A percentile compares a stretch with the other conserved stretches of the same genome.
Evolutionary conservation across 1,140 invertebrate genomes (phyloP).

Genomic region (Parasteatoda tepidariorum): DNA sequence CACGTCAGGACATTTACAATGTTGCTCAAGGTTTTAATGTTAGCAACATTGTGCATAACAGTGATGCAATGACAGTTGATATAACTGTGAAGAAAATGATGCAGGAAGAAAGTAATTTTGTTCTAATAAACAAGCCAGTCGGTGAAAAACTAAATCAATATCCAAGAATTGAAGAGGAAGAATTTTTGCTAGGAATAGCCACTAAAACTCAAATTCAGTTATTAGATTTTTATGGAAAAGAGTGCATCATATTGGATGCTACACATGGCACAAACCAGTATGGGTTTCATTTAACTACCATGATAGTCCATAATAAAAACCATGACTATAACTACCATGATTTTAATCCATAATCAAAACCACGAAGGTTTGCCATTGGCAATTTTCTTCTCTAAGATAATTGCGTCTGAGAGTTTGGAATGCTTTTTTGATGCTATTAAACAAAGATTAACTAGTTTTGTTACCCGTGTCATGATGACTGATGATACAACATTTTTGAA

Average conservation of each 20-base stretch:
- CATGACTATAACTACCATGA: neutral
- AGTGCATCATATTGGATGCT: neutral
- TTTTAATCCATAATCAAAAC: conserved; percentile 1
- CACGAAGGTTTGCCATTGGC: conserved; percentile 17
- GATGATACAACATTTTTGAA: conserved; percentile 16
- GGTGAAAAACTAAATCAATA: no score
- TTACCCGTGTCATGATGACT: neutral
- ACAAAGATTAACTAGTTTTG: neutral
- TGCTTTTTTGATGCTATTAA: conserved; percentile 3
- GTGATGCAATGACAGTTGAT: conserved; percentile 15
- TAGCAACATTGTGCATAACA: no score
- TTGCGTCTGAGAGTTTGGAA: neutral
- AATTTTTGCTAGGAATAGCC: neutral
- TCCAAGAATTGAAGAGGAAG: neutral
- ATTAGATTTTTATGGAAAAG: neutral
- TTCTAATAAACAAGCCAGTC: conserved; percentile 14
- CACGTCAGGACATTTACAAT: no score
- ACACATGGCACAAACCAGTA: no score
- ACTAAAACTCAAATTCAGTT: neutral
- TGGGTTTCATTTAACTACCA: no score
- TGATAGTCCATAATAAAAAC: no score
- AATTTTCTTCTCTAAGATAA: neutral
- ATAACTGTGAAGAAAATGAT: neutral
- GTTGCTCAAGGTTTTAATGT: no score
- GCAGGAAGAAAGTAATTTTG: neutral